These are phyloP conservation scores for Dinomys branickii DNA, from an alignment of 2,113 vertebrate species.

Conservation along the genomic window DNA sequence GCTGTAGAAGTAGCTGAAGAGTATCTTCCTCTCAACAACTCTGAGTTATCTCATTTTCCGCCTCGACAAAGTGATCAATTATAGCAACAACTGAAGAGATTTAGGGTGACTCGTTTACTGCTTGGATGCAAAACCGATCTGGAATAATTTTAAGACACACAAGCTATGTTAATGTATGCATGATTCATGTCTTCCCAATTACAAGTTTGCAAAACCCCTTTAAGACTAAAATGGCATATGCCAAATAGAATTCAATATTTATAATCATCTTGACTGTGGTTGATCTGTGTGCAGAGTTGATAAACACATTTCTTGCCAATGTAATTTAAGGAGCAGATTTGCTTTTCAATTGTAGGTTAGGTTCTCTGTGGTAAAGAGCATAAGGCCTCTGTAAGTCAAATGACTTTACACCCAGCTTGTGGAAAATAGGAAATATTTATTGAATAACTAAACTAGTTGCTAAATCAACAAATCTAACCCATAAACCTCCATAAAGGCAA, in stretches of 20 bases:
- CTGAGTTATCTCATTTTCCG: slow-evolving; percentile 77
- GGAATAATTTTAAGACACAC: background rate
- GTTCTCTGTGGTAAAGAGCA: background rate
- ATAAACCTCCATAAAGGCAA: background rate
- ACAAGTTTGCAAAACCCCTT: background rate
- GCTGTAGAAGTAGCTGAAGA: slow-evolving; percentile 35
- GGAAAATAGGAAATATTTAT: background rate
- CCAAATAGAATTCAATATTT: slow-evolving; percentile 42
- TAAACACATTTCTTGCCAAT: slow-evolving; percentile 27
- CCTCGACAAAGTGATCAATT: slow-evolving; percentile 76
- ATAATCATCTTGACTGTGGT: background rate
- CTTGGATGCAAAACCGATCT: background rate
- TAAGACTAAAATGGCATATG: background rate
- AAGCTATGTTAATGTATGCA: background rate
- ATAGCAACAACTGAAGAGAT: slow-evolving; percentile 65
- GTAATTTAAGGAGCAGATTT: background rate
- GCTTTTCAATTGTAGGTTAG: background rate
- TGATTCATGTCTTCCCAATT: background rate
- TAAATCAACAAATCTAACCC: background rate
- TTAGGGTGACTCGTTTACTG: background rate
- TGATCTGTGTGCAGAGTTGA: background rate
- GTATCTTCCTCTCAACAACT: slow-evolving; percentile 46
- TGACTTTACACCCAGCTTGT: background rate
- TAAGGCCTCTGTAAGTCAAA: background rate
- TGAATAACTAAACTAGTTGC: background rate